Evolutionary conservation across 2,888 invertebrate genomes (phyloP).

Genomic region (Galerucella nymphaeae): DNA sequence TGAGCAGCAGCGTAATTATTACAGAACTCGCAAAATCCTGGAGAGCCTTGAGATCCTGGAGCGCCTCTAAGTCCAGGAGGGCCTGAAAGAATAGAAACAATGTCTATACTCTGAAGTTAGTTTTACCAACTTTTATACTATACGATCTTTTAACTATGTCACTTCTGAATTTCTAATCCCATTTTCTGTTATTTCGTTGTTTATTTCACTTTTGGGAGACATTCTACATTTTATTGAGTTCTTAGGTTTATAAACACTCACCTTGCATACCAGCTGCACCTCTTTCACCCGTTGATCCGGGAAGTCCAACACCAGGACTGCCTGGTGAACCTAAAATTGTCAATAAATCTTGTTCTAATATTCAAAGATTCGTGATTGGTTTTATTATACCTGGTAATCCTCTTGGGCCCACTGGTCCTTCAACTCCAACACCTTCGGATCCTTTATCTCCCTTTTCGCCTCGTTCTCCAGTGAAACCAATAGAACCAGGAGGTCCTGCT

Average conservation of each 20-base stretch:
- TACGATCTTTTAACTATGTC: too few relatives aligned
- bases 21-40: constrained; percentile 75
- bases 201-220: too few relatives aligned
- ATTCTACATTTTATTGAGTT: too few relatives aligned
- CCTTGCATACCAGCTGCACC: constrained; percentile 82
- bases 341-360: background rate
- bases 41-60: constrained; percentile 74
- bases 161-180: too few relatives aligned
- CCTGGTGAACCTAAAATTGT: constrained; percentile 72
- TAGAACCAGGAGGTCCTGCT: constrained; percentile 70
- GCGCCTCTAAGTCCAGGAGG: constrained; percentile 67
- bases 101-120: background rate
- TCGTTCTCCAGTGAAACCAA: constrained; percentile 73
- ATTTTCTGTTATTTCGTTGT: too few relatives aligned
- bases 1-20: constrained; percentile 68
- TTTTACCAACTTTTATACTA: too few relatives aligned
- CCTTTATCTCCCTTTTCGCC: constrained; percentile 81
- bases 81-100: constrained; percentile 41
- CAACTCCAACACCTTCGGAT: constrained; percentile 77
- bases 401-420: constrained; percentile 78
- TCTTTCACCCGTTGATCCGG: constrained; percentile 80
- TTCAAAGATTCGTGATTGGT: background rate
- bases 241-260: constrained; percentile 53
- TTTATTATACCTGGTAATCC: constrained; percentile 73
- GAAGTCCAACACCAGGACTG: constrained; percentile 71